Conservation (phyloP, 2,113 vertebrate genomes). For the Redunca redunca region DNA sequence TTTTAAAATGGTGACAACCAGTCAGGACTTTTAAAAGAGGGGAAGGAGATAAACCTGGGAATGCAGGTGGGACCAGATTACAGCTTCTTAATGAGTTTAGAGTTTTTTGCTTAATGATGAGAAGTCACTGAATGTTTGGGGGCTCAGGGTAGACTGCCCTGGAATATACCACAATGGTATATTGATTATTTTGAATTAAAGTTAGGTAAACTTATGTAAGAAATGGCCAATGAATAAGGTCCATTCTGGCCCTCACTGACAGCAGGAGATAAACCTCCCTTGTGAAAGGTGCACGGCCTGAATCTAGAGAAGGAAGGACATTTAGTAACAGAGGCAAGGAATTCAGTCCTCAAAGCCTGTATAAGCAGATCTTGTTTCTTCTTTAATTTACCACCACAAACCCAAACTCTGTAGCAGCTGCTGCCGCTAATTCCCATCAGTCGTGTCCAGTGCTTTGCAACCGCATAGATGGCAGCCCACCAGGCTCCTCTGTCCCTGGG, state of each 20-base stretch:
- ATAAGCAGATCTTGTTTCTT: neutral
- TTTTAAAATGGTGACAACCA: neutral
- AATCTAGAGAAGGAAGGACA: neutral
- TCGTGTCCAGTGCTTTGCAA: accelerated
- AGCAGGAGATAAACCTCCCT: neutral
- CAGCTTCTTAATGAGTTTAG: neutral
- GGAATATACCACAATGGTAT: neutral
- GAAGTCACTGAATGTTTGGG: neutral
- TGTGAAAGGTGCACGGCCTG: neutral
- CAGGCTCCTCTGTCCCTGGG: neutral
- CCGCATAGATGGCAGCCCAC: neutral
- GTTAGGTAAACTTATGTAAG: neutral
- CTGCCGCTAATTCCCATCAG: neutral
- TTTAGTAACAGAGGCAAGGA: neutral
- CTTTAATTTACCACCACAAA: neutral
- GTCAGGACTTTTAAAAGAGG: neutral
- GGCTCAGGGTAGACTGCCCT: neutral
- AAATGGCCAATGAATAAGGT: neutral
- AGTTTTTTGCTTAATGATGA: neutral
- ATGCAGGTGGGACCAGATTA: neutral
- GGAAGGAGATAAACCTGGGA: neutral
- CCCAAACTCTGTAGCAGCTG: neutral
- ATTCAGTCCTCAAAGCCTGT: neutral
- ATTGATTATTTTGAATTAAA: neutral
- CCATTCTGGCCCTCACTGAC: neutral